A percentile compares a stretch with the other conserved stretches of the same genome.
Conservation (phyloP, 2,113 vertebrate species). For the Charadrius vociferus region DNA sequence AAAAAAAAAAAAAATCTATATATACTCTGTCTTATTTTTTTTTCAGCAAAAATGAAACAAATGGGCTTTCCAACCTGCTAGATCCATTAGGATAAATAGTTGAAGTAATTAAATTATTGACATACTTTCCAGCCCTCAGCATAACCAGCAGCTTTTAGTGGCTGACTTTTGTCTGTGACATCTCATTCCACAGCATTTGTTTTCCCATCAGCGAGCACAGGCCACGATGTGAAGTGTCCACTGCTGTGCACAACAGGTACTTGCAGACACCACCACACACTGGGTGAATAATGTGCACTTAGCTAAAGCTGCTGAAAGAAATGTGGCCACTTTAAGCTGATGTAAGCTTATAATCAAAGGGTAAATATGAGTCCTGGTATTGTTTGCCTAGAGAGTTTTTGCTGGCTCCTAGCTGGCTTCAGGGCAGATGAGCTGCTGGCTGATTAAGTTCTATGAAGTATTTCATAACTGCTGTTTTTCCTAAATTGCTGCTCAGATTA, state of each 20-base stretch:
- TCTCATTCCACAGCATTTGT: not conserved
- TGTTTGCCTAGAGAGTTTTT: not conserved
- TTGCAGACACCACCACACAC: not conserved
- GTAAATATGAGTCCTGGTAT: not conserved
- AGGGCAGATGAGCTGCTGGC: not conserved
- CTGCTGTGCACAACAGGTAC: not conserved
- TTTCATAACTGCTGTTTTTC: not conserved
- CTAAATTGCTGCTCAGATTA: not conserved
- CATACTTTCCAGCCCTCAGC: not conserved
- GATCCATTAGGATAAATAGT: not conserved
- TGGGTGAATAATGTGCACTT: rapidly evolving
- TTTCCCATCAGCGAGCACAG: not conserved
- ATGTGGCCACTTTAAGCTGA: not conserved
- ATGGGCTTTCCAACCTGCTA: not conserved
- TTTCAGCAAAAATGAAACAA: not conserved
- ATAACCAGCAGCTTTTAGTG: not conserved
- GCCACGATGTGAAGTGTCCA: not conserved
- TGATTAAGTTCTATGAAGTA: not conserved
- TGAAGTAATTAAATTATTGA: constrained; percentile 32
- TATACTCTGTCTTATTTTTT: not conserved
- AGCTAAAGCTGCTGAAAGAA: not conserved
- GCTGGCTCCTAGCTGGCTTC: not conserved
- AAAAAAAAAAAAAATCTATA: not conserved
- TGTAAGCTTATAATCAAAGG: not conserved
- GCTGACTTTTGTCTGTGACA: not conserved